Evolutionary conservation across 2,888 invertebrate genomes (phyloP).

Genomic region (Eudasyphora cyanicolor): DNA sequence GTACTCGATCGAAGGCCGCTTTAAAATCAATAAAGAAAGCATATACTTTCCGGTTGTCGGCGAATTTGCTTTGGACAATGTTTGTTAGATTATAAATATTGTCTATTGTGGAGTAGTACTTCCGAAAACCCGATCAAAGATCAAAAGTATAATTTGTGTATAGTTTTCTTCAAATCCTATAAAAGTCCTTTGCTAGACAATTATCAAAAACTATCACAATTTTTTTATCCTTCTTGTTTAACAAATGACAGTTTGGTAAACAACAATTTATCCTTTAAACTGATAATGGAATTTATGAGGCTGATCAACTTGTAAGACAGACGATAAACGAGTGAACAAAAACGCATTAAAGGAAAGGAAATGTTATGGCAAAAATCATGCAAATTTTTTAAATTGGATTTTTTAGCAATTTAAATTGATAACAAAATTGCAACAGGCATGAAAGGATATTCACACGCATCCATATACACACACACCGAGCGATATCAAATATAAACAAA

Average conservation of each 20-base stretch:
- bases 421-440: conserved; percentile 17
- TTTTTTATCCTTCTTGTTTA: neutral
- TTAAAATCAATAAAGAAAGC: no score
- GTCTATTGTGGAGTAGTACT: no score
- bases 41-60: no score
- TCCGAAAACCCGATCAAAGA: no score
- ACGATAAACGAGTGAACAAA: neutral
- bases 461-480: neutral
- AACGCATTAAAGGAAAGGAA: neutral
- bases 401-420: conserved; percentile 31
- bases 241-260: no score
- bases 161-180: no score
- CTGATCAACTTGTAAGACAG: neutral
- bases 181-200: no score
- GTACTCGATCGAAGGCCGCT: no score
- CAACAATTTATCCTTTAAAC: neutral
- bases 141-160: no score
- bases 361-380: neutral
- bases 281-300: neutral
- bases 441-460: neutral
- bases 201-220: neutral
- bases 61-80: no score
- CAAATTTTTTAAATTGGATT: conserved; percentile 37
- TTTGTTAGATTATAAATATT: no score
- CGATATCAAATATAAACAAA: no score